These are phyloP conservation scores for Autographa pulchrina DNA, from an alignment of 2,888 invertebrate genomes.

Conservation along the genomic window DNA sequence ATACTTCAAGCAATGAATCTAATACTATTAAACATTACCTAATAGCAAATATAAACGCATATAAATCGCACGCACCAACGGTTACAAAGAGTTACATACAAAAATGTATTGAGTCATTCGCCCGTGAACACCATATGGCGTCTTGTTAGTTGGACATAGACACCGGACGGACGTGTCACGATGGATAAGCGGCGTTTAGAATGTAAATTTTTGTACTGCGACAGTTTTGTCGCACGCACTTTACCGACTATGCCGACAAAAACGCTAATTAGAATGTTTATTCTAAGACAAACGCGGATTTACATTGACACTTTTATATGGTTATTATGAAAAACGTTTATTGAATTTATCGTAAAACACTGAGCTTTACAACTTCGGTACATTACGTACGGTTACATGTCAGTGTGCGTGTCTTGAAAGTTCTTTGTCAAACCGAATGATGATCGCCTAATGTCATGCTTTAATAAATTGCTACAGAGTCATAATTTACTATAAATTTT, in stretches of 20 bases:
- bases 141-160: conserved; percentile 74
- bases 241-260: conserved; percentile 51
- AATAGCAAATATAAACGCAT: conserved; percentile 58
- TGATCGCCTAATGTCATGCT: background rate
- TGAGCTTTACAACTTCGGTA: background rate
- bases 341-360: background rate
- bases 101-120: conserved; percentile 76
- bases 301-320: conserved; percentile 9
- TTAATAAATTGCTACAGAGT: too few relatives aligned
- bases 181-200: conserved; percentile 65
- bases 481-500: background rate
- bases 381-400: too few relatives aligned
- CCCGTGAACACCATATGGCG: conserved; percentile 80
- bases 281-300: conserved; percentile 35
- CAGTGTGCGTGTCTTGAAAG: background rate
- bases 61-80: conserved; percentile 66
- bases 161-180: conserved; percentile 73
- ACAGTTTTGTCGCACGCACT: conserved; percentile 48
- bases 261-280: conserved; percentile 46
- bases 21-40: conserved; percentile 51
- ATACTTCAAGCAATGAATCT: conserved; percentile 55
- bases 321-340: background rate
- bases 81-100: conserved; percentile 67
- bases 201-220: conserved; percentile 54
- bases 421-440: background rate